A percentile compares a stretch with the other conserved stretches of the same genome.
phyloP scores from a whole-genome alignment of 2,113 vertebrate genomes.

The Nothoprocta pentlandii region DNA sequence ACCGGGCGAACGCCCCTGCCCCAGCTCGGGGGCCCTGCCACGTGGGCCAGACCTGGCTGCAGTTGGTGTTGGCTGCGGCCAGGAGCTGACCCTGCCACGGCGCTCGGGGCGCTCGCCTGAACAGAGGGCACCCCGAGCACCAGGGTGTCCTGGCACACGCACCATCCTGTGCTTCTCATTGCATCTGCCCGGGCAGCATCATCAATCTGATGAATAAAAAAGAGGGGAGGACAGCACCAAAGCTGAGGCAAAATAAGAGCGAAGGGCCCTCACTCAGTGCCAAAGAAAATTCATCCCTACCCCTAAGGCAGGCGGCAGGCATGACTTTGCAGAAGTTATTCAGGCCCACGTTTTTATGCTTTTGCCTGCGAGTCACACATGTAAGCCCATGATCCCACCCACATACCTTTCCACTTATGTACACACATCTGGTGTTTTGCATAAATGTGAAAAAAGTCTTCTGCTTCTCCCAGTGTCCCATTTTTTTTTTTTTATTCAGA shows the following conservation, averaged over 20 bases:
- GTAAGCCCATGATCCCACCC: constrained; percentile 56
- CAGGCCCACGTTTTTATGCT: not conserved
- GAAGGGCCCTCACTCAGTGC: not conserved
- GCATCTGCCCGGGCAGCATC: not conserved
- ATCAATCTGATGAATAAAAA: not conserved
- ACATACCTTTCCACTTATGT: constrained; percentile 52
- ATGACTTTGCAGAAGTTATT: not conserved
- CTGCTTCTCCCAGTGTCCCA: not conserved
- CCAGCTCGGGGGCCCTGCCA: not conserved
- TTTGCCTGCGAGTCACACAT: constrained; percentile 23
- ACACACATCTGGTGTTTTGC: constrained; percentile 67
- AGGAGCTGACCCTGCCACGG: not conserved
- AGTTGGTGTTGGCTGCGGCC: fast-evolving
- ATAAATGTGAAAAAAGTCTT: constrained; percentile 20
- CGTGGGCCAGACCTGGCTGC: not conserved
- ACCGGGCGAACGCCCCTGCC: not conserved
- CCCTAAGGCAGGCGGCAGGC: not conserved
- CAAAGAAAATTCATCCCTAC: not conserved
- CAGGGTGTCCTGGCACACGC: no score
- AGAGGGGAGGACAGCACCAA: not conserved
- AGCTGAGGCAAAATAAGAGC: not conserved
- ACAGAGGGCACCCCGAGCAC: not conserved
- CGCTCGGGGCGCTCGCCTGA: not conserved
- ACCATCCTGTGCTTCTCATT: not conserved
- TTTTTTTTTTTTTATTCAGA: not conserved